Conservation (phyloP, 1,140 invertebrate genomes). For the Globodera rostochiensis region DNA sequence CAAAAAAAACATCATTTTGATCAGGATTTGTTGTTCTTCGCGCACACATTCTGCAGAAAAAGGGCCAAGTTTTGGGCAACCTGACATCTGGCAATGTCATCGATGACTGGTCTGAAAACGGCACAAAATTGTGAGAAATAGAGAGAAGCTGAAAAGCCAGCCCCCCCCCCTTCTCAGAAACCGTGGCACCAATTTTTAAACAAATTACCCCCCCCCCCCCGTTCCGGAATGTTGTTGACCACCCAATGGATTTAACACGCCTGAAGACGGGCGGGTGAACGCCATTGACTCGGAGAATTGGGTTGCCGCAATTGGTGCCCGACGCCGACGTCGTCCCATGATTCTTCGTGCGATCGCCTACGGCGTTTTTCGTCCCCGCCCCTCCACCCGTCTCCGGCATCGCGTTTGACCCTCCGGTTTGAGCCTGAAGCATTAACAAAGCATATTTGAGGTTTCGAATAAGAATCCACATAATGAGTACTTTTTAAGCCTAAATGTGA, state of each 20-base stretch:
- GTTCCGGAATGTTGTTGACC: no score
- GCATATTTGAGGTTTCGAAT: no score
- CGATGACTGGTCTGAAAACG: conserved; percentile 33
- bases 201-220: no score
- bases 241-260: background rate
- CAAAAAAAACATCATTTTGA: background rate
- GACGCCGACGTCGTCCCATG: background rate
- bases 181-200: no score
- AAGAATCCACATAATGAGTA: no score
- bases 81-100: conserved; percentile 33
- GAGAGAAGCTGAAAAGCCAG: no score
- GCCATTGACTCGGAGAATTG: conserved; percentile 8
- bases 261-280: conserved; percentile 27
- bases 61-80: conserved; percentile 35
- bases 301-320: background rate
- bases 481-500: no score
- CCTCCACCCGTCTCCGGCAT: background rate
- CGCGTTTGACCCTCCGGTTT: background rate
- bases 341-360: background rate
- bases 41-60: conserved; percentile 35
- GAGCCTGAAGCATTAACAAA: background rate
- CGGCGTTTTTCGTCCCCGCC: background rate
- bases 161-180: no score
- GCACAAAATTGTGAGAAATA: background rate
- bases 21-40: conserved; percentile 24